phyloP scores from a whole-genome alignment of 2,797 vertebrate genomes.

The Peromyscus attwateri region DNA sequence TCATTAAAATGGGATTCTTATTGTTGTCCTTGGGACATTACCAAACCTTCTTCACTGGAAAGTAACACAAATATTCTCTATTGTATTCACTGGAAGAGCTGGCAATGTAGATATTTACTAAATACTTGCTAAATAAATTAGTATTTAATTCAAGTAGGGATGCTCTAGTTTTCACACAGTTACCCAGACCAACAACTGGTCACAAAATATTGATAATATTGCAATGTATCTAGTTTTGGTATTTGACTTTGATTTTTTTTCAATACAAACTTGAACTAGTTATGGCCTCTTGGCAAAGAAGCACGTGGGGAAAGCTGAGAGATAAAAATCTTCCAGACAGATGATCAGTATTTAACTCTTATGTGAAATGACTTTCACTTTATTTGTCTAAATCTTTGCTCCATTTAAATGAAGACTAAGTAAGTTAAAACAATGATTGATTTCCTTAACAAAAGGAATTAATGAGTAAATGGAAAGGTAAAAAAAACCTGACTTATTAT shows the following conservation, averaged over 20 bases:
- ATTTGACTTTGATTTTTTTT: neutral
- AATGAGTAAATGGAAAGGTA: neutral
- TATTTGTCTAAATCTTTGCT: neutral
- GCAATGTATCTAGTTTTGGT: neutral
- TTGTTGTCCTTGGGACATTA: neutral
- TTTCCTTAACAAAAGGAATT: neutral
- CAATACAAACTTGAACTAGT: constrained; percentile 16
- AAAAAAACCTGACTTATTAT: neutral
- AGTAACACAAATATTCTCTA: neutral
- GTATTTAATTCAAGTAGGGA: neutral
- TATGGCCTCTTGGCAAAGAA: neutral
- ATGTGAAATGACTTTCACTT: constrained; percentile 5
- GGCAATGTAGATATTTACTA: neutral
- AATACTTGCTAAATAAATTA: neutral
- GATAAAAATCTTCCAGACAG: neutral
- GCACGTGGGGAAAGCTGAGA: neutral
- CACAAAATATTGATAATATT: neutral
- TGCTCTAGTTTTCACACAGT: neutral
- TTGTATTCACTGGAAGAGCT: neutral
- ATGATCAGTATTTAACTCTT: neutral
- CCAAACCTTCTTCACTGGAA: neutral
- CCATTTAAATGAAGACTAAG: constrained; percentile 14
- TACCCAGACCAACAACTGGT: neutral
- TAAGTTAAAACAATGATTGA: neutral
- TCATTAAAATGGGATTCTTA: neutral